Conservation (phyloP, 2,888 invertebrate species). For the Ochropleura plecta region DNA sequence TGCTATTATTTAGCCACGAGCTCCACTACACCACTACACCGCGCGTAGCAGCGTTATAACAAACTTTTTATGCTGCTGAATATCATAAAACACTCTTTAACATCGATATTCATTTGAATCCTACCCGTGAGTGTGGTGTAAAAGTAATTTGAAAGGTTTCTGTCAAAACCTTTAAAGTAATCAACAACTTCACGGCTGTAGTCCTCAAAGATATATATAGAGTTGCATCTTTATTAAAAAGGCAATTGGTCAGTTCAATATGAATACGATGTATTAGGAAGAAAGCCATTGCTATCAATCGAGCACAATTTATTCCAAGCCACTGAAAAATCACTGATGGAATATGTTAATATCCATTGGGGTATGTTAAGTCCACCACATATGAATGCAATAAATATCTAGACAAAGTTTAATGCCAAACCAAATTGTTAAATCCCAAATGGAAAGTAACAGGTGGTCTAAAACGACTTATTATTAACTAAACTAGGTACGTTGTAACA, state of each 20-base stretch:
- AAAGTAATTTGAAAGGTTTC: not conserved
- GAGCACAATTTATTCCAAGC: no score
- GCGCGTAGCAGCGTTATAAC: not conserved
- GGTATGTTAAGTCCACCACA: not conserved
- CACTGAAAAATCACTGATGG: no score
- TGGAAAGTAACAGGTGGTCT: conserved; percentile 25
- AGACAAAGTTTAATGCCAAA: not conserved
- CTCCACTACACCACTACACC: no score
- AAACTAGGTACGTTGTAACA: not conserved
- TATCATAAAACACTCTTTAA: not conserved
- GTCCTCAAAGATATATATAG: not conserved
- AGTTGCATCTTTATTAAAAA: no score
- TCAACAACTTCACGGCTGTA: not conserved
- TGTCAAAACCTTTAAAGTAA: not conserved
- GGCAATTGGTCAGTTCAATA: not conserved
- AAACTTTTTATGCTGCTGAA: not conserved
- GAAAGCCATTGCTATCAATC: no score
- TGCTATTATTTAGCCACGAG: no score
- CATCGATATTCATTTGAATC: not conserved
- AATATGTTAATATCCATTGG: not conserved
- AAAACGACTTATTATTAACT: not conserved
- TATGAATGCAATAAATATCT: not conserved
- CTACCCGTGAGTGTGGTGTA: not conserved
- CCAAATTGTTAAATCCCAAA: not conserved
- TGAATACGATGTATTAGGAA: not conserved